Percentiles rank a stretch among this genome's conserved stretches.
These are phyloP conservation scores for Salpingus planirostris DNA, from an alignment of 2,888 invertebrate species.

Conservation along the genomic window DNA sequence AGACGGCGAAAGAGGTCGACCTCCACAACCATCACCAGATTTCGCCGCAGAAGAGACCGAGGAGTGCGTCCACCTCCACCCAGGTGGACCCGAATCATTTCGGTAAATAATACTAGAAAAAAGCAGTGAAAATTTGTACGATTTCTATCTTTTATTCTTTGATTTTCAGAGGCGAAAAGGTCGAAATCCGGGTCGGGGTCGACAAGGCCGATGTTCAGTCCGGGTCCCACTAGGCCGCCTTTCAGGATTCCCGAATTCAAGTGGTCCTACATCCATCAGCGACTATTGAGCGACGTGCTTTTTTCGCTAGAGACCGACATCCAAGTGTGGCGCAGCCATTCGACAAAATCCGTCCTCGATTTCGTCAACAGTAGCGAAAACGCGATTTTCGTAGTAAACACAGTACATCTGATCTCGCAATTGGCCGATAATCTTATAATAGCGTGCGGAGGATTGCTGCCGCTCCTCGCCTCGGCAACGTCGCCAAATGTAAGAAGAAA, in stretches of 20 bases:
- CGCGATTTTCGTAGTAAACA: constrained; percentile 98
- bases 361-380: constrained; percentile 98
- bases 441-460: constrained; percentile 94
- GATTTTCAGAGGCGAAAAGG: constrained; percentile 42
- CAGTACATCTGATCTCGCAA: constrained; percentile 98
- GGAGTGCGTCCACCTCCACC: constrained; percentile 71
- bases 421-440: constrained; percentile 98
- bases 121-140: too few relatives aligned
- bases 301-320: constrained; percentile 97
- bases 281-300: constrained; percentile 89
- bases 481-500: constrained; percentile 90
- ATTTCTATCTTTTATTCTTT: too few relatives aligned
- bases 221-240: constrained; percentile 86
- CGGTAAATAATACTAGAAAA: too few relatives aligned
- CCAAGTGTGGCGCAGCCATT: constrained; percentile 85
- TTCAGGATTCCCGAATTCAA: constrained; percentile 99
- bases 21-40: too few relatives aligned
- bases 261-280: constrained; percentile 98
- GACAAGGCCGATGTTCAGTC: constrained; percentile 84
- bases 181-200: constrained; percentile 54
- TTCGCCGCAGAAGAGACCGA: constrained; percentile 63
- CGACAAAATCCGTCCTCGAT: constrained; percentile 93
- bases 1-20: constrained; percentile 8
- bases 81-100: constrained; percentile 82
- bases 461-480: constrained; percentile 94